Evolutionary conservation across 2,888 invertebrate genomes (phyloP).

Genomic region (Macropis europaea): DNA sequence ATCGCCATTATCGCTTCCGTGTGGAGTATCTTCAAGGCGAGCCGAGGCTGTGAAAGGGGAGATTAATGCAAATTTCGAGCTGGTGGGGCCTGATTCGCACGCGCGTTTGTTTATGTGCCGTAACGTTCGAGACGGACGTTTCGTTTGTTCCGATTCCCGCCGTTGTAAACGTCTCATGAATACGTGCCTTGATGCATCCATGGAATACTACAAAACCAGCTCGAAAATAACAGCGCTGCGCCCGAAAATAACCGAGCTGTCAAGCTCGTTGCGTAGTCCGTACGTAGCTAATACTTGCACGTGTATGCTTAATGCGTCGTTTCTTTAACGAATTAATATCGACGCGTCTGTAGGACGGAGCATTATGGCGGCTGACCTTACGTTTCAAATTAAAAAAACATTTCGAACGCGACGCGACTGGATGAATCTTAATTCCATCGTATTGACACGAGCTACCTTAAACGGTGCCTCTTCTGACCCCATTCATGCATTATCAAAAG

Average conservation of each 20-base stretch:
- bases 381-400: too few species aligned
- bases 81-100: constrained; percentile 14
- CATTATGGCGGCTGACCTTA: neutral
- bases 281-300: constrained; percentile 6
- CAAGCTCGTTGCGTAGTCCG: constrained; percentile 11
- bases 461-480: too few species aligned
- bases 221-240: constrained; percentile 19
- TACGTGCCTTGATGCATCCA: constrained; percentile 13
- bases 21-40: constrained; percentile 60
- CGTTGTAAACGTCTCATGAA: neutral
- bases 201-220: neutral
- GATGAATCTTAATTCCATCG: constrained; percentile 56
- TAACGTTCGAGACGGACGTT: neutral
- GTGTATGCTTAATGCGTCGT: neutral
- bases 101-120: constrained; percentile 44
- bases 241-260: constrained; percentile 35
- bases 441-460: too few species aligned
- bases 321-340: constrained; percentile 13
- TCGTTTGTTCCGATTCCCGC: neutral
- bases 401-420: constrained; percentile 5
- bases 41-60: constrained; percentile 20
- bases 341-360: neutral
- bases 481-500: too few species aligned
- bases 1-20: constrained; percentile 60
- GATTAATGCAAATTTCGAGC: constrained; percentile 43